phyloP scores from a whole-genome alignment of 2,888 invertebrate genomes.

The Notodonta dromedarius region DNA sequence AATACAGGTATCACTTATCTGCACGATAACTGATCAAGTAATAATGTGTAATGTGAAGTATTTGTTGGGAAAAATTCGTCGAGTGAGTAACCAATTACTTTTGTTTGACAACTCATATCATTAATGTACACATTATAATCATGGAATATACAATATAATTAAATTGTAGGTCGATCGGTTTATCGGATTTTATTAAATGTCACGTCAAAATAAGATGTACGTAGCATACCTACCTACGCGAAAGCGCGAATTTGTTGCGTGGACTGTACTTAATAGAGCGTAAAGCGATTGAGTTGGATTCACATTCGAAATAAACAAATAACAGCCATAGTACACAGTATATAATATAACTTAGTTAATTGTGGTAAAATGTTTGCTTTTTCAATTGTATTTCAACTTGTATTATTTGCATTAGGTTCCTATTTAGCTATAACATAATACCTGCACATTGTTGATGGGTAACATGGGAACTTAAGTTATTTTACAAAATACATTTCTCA shows the following conservation, averaged over 20 bases:
- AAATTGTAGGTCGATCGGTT: slow-evolving; percentile 27
- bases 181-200: slow-evolving; percentile 26
- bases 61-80: slow-evolving; percentile 26
- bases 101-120: slow-evolving; percentile 18
- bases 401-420: no score
- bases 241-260: not conserved
- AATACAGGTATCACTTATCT: slow-evolving; percentile 35
- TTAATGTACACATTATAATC: slow-evolving; percentile 14
- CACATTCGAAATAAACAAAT: no score
- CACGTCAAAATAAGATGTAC: slow-evolving; percentile 12
- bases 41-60: slow-evolving; percentile 47
- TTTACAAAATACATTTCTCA: not conserved
- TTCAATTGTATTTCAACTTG: no score
- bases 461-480: not conserved
- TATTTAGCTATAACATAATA: no score
- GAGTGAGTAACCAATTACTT: slow-evolving; percentile 25
- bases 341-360: no score
- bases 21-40: slow-evolving; percentile 46
- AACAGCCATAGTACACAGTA: no score
- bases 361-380: no score
- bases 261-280: slow-evolving; percentile 1
- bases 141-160: slow-evolving; percentile 32
- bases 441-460: no score
- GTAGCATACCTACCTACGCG: not conserved
- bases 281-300: not conserved